These are phyloP conservation scores for Chrysodeixis includens DNA, from an alignment of 2,888 invertebrate species.

Conservation along the genomic window DNA sequence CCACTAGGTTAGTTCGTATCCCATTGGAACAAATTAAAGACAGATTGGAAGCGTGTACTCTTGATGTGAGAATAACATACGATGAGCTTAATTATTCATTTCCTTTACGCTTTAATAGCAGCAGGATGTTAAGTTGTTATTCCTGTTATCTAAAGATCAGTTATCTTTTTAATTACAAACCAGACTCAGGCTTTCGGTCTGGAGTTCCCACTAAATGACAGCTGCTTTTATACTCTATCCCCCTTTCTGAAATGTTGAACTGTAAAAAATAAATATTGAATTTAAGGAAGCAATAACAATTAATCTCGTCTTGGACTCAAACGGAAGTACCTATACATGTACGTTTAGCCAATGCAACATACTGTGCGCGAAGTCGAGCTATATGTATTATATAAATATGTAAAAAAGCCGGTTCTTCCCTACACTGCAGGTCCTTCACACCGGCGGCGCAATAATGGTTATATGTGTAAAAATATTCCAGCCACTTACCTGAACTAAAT, in stretches of 20 bases:
- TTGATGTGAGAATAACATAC: constrained; percentile 12
- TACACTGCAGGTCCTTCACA: constrained; percentile 31
- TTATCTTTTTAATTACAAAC: not conserved
- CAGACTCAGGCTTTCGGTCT: not conserved
- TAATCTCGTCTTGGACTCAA: not conserved
- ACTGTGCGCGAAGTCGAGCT: constrained; percentile 19
- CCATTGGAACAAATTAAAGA: constrained; percentile 9
- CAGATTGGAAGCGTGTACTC: constrained; percentile 7
- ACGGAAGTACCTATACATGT: constrained; percentile 1
- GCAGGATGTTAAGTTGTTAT: constrained; percentile 22
- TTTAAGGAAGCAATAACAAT: constrained; percentile 4
- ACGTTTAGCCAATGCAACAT: not conserved
- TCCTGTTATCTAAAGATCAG: constrained; percentile 14
- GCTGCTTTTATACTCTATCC: too few relatives aligned
- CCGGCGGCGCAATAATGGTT: constrained; percentile 15
- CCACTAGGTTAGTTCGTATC: not conserved
- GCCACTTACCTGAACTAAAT: constrained; percentile 1
- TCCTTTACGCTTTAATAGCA: constrained; percentile 21
- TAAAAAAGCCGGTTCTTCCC: constrained; percentile 39
- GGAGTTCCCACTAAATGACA: too few relatives aligned
- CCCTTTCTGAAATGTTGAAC: too few relatives aligned
- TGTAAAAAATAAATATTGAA: not conserved
- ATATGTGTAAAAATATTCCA: constrained; percentile 14
- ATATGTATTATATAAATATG: constrained; percentile 24
- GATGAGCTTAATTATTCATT: constrained; percentile 32